These are phyloP conservation scores for Drosophila micromelanica DNA, from an alignment of 1,140 invertebrate genomes.

Conservation along the genomic window DNA sequence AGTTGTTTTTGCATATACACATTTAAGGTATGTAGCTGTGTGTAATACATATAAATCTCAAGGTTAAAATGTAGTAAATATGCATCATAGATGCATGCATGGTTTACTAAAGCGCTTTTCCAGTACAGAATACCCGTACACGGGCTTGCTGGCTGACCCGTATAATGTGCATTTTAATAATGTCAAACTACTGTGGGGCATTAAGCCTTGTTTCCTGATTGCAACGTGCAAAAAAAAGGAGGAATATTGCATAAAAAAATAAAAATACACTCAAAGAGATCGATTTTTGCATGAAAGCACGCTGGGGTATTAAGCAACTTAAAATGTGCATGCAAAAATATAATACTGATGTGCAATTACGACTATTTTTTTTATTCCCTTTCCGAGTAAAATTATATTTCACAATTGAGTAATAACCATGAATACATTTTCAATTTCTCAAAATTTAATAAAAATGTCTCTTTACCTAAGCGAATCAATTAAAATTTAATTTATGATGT, in stretches of 20 bases:
- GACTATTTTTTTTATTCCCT: not conserved
- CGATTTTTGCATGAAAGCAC: conserved; percentile 18
- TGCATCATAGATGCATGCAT: conserved; percentile 57
- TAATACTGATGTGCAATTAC: conserved; percentile 6
- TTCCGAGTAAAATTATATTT: not conserved
- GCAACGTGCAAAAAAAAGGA: conserved; percentile 18
- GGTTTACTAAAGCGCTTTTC: conserved; percentile 46
- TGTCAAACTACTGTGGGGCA: conserved; percentile 49
- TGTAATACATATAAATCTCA: conserved; percentile 70
- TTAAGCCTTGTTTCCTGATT: conserved; percentile 42
- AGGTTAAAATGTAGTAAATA: conserved; percentile 75
- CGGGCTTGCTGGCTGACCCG: conserved; percentile 26
- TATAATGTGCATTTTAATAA: conserved; percentile 68
- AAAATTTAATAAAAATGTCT: conserved; percentile 1
- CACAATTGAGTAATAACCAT: not conserved
- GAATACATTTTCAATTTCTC: not conserved
- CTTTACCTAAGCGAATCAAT: not conserved
- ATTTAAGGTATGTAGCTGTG: not conserved
- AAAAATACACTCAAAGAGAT: conserved; percentile 27
- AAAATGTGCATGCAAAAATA: conserved; percentile 3
- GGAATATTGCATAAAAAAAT: not conserved
- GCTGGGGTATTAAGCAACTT: not conserved
- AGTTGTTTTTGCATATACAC: conserved; percentile 5
- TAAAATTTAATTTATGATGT: too few species aligned
- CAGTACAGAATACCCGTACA: conserved; percentile 12